phyloP scores from a whole-genome alignment of 1,140 invertebrate species.

The Maconellicoccus hirsutus region DNA sequence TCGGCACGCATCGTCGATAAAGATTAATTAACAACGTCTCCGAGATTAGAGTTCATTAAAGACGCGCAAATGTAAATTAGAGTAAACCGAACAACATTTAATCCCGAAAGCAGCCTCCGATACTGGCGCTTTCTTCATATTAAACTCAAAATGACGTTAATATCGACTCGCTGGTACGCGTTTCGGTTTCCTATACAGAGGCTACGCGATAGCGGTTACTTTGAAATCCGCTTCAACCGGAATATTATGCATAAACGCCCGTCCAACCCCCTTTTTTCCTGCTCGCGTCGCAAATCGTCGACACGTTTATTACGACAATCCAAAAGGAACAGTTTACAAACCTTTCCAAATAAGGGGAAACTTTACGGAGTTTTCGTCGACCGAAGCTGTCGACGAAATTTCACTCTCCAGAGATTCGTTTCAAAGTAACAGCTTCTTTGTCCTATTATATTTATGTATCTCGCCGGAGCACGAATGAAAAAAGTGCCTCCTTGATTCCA shows the following conservation, averaged over 20 bases:
- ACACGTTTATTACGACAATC: background rate
- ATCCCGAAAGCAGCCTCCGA: background rate
- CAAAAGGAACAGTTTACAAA: background rate
- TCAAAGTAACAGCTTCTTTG: background rate
- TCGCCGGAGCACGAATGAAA: too few species aligned
- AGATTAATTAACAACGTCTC: conserved; percentile 4
- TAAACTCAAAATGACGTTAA: background rate
- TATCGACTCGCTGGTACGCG: background rate
- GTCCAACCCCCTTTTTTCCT: too few species aligned
- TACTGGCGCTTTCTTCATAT: background rate
- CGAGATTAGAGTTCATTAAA: conserved; percentile 9
- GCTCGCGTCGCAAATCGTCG: background rate
- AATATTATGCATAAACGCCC: conserved; percentile 4
- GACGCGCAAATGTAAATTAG: background rate
- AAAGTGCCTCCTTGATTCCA: too few species aligned
- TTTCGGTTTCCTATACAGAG: background rate
- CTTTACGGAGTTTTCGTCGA: background rate
- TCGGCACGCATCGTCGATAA: background rate
- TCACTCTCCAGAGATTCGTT: conserved; percentile 7
- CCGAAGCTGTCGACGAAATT: background rate
- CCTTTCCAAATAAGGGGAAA: background rate
- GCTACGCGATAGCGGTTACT: background rate
- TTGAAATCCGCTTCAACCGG: background rate
- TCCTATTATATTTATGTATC: too few species aligned
- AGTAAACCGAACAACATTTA: background rate